A percentile compares a stretch with the other conserved stretches of the same genome.
Conservation (phyloP, 2,888 invertebrate genomes). For the Busseola fusca region DNA sequence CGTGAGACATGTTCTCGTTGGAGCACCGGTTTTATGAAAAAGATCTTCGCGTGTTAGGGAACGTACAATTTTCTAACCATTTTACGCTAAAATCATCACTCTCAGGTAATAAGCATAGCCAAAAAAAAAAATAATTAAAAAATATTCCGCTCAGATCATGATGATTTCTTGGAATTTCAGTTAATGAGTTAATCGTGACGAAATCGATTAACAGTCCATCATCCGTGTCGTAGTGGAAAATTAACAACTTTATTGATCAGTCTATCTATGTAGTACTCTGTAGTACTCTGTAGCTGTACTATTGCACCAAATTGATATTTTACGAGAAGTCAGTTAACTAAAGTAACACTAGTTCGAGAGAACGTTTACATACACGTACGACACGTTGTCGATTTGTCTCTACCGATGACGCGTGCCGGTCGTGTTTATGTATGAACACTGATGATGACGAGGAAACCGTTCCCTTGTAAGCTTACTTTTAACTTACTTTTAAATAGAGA, state of each 20-base stretch:
- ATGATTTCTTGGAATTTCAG: constrained; percentile 10
- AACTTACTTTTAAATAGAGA: too few relatives aligned
- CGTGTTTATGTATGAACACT: too few relatives aligned
- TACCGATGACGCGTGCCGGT: too few relatives aligned
- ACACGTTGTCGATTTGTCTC: too few relatives aligned
- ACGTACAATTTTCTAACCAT: neutral
- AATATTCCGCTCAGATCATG: neutral
- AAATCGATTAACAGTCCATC: constrained; percentile 7
- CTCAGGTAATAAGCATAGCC: neutral
- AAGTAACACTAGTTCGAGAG: too few relatives aligned
- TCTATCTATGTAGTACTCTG: neutral
- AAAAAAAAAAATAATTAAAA: neutral
- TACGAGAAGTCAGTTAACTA: neutral
- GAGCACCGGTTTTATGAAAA: neutral
- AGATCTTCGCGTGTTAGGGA: neutral
- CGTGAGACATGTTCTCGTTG: too few relatives aligned
- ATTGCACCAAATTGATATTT: neutral
- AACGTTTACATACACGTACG: neutral
- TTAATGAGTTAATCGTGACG: constrained; percentile 9
- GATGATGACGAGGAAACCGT: too few relatives aligned
- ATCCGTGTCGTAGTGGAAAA: constrained; percentile 15
- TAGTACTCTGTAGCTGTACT: too few relatives aligned
- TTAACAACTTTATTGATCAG: constrained; percentile 8
- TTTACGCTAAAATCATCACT: too few relatives aligned
- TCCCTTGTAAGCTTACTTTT: neutral